These are phyloP conservation scores for Ditula angustiorana DNA, from an alignment of 2,888 invertebrate species.

Conservation along the genomic window DNA sequence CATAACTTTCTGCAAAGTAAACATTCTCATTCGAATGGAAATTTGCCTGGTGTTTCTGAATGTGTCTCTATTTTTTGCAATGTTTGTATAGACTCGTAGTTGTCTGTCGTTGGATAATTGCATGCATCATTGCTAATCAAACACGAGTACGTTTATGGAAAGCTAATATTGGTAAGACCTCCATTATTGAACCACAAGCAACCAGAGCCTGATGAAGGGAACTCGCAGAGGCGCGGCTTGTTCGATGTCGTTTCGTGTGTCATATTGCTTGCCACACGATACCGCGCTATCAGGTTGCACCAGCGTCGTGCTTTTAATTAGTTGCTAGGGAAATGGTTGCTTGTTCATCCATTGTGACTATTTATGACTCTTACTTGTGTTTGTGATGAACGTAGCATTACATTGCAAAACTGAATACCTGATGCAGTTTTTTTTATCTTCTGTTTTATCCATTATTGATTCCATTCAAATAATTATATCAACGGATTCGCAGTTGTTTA, in stretches of 20 bases:
- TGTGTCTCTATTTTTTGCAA: neutral
- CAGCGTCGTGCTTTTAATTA: slow-evolving; percentile 69
- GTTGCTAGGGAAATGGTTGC: slow-evolving; percentile 65
- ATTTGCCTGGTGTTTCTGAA: neutral
- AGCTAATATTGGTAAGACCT: slow-evolving; percentile 56
- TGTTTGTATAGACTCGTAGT: neutral
- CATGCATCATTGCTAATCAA: slow-evolving; percentile 9
- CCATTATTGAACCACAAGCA: slow-evolving; percentile 67
- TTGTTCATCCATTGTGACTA: too few relatives aligned
- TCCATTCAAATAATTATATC: neutral
- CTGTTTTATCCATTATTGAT: neutral
- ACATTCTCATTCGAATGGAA: neutral
- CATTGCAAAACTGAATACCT: too few relatives aligned
- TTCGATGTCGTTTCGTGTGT: slow-evolving; percentile 67
- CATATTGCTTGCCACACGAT: slow-evolving; percentile 68
- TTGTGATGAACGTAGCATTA: neutral
- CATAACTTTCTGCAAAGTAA: slow-evolving; percentile 11
- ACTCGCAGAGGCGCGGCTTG: slow-evolving; percentile 47
- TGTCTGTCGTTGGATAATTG: neutral
- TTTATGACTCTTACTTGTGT: slow-evolving; percentile 14
- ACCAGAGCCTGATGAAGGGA: slow-evolving; percentile 56
- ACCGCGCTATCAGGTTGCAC: slow-evolving; percentile 71
- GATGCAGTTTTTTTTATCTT: too few relatives aligned
- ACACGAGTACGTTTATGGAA: slow-evolving; percentile 56
- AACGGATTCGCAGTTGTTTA: too few relatives aligned